Evolutionary conservation across 1,140 invertebrate species (phyloP).

Genomic region (Pachypsylla venusta): DNA sequence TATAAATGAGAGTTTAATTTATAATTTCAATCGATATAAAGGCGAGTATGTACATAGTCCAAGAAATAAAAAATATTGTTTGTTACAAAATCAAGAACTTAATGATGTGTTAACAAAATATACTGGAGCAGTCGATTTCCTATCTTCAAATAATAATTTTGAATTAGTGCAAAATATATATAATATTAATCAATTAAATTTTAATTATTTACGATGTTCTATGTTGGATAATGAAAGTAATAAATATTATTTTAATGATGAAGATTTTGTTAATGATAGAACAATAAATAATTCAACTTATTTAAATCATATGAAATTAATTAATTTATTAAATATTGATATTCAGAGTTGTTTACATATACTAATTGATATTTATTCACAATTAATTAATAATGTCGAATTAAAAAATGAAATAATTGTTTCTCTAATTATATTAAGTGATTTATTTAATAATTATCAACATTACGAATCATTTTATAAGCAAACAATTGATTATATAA

Average conservation of each 20-base stretch:
- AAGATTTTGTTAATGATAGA: background rate
- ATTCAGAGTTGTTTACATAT: background rate
- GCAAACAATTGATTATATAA: background rate
- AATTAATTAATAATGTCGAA: background rate
- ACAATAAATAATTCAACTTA: background rate
- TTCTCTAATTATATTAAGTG: background rate
- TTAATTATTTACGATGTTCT: background rate
- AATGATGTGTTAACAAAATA: too few species aligned
- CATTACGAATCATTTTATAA: background rate
- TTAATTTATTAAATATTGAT: background rate
- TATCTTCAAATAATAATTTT: too few species aligned
- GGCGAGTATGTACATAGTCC: background rate
- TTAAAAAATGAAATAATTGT: background rate
- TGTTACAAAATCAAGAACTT: too few species aligned
- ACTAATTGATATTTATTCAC: background rate
- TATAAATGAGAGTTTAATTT: too few species aligned
- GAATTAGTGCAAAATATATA: background rate
- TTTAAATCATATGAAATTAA: background rate
- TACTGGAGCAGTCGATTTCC: too few species aligned
- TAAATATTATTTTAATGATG: background rate
- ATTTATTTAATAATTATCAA: slow-evolving; percentile 5
- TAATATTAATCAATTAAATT: background rate
- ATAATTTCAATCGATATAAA: background rate
- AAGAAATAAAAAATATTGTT: background rate
- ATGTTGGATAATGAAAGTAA: background rate